Conservation (phyloP, 1,140 invertebrate genomes). For the Heliconius himera region DNA sequence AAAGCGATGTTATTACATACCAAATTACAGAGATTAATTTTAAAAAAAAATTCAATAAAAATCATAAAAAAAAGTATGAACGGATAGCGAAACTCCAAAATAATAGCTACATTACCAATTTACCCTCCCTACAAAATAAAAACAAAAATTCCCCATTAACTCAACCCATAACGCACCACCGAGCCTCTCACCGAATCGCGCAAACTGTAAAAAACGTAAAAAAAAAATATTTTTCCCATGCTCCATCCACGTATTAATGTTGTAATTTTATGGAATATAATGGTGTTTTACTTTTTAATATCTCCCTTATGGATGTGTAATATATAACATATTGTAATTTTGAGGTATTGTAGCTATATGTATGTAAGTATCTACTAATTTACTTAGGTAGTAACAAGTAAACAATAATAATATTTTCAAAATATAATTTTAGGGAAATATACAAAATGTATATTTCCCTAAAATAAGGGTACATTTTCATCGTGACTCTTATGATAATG, state of each 20-base stretch:
- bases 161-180: constrained; percentile 62
- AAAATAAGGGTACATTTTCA: too few species aligned
- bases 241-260: constrained; percentile 42
- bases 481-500: too few species aligned
- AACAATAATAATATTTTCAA: too few species aligned
- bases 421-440: too few species aligned
- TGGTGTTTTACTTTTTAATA: constrained; percentile 13
- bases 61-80: constrained; percentile 21
- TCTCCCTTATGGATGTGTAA: background rate
- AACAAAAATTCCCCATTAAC: constrained; percentile 54
- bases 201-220: constrained; percentile 72
- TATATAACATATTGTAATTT: background rate
- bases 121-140: constrained; percentile 38
- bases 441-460: too few species aligned
- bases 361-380: background rate
- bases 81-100: constrained; percentile 33
- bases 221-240: constrained; percentile 58
- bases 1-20: background rate
- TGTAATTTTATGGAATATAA: constrained; percentile 12
- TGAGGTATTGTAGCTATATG: background rate
- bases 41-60: constrained; percentile 18
- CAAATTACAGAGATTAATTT: background rate
- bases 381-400: too few species aligned
- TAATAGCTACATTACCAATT: constrained; percentile 42
- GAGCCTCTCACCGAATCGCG: constrained; percentile 58